These are phyloP conservation scores for Mesorhabditis sp. DNA, from an alignment of 2,888 invertebrate genomes.

Conservation along the genomic window DNA sequence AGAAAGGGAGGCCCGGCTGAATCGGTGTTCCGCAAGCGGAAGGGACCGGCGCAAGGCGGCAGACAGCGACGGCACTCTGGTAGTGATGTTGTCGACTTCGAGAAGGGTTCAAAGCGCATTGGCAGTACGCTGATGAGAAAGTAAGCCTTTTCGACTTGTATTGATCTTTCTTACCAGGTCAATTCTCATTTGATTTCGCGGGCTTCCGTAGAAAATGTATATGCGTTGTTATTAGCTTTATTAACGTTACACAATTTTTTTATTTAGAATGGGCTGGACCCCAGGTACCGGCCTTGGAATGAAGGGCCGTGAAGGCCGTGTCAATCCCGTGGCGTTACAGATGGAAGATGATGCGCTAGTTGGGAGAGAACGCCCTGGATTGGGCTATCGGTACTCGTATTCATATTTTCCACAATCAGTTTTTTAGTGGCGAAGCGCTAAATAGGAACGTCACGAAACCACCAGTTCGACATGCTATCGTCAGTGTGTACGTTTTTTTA, in stretches of 20 bases:
- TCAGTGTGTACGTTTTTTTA: conserved; percentile 21
- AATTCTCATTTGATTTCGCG: background rate
- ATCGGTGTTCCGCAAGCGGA: conserved; percentile 25
- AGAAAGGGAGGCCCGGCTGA: conserved; percentile 26
- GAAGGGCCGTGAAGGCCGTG: conserved; percentile 56
- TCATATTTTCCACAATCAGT: background rate
- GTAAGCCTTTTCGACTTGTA: conserved; percentile 10
- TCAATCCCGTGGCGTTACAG: conserved; percentile 31
- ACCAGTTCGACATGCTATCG: conserved; percentile 18
- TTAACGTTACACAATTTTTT: background rate
- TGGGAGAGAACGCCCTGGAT: conserved; percentile 27
- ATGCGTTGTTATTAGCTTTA: background rate
- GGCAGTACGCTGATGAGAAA: conserved; percentile 24
- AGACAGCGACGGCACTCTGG: conserved; percentile 54
- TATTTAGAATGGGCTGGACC: conserved; percentile 61
- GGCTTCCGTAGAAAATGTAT: background rate
- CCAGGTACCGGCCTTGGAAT: conserved; percentile 63
- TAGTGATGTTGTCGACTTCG: conserved; percentile 58
- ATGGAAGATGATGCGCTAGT: conserved; percentile 35
- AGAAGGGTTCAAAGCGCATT: conserved; percentile 58
- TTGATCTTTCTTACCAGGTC: no score
- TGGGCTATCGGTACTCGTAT: conserved; percentile 30
- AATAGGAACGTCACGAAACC: conserved; percentile 20
- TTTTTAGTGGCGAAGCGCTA: conserved; percentile 18
- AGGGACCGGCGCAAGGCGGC: conserved; percentile 22